Evolutionary conservation across 1,140 invertebrate genomes (phyloP).

Genomic region (Sitophilus oryzae): DNA sequence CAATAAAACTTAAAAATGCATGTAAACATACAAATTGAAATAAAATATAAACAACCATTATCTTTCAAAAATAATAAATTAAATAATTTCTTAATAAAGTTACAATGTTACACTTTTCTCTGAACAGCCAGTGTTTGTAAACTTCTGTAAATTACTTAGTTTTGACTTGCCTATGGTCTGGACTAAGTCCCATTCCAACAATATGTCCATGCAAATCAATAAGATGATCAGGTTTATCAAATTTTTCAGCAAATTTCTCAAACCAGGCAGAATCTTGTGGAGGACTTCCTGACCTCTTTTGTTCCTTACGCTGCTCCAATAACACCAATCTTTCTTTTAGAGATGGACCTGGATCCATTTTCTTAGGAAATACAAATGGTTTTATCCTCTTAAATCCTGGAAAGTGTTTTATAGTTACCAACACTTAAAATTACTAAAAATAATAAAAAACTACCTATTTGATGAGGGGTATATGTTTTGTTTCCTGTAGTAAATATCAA

Average conservation of each 20-base stretch:
- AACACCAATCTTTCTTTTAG: constrained; percentile 61
- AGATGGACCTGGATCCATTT: constrained; percentile 62
- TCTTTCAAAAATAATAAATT: not conserved
- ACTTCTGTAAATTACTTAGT: not conserved
- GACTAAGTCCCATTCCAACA: constrained; percentile 82
- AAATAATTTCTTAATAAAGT: not conserved
- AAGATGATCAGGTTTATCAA: constrained; percentile 74
- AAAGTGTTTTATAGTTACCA: constrained; percentile 13
- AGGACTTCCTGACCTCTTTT: constrained; percentile 45
- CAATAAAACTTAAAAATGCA: too few species aligned
- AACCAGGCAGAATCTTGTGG: constrained; percentile 59
- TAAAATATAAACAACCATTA: not conserved
- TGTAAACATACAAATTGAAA: too few species aligned
- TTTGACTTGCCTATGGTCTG: constrained; percentile 65
- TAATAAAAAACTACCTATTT: constrained; percentile 55
- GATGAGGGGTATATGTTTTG: constrained; percentile 81
- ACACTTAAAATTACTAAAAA: not conserved
- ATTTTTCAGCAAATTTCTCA: constrained; percentile 62
- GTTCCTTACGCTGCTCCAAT: constrained; percentile 49
- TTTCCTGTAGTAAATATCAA: constrained; percentile 82
- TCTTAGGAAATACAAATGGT: constrained; percentile 63
- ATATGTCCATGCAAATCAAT: constrained; percentile 87
- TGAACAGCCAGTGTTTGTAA: not conserved
- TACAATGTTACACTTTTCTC: not conserved
- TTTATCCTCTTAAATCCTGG: constrained; percentile 72